These are phyloP conservation scores for Thamnophis sirtalis DNA, from an alignment of 2,113 vertebrate species.

Conservation along the genomic window DNA sequence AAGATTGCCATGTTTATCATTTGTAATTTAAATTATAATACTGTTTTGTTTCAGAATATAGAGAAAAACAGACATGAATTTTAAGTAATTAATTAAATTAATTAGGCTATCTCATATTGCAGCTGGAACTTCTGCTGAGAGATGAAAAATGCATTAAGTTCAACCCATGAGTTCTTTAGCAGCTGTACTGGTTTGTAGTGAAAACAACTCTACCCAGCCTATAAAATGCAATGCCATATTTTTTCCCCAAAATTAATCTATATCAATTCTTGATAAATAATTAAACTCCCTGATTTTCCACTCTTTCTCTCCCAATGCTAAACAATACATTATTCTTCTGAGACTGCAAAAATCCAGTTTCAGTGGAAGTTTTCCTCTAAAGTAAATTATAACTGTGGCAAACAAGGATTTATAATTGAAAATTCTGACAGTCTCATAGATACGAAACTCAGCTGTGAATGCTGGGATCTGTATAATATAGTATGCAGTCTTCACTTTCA, in stretches of 20 bases:
- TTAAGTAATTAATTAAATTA: not conserved
- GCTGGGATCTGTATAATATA: not conserved
- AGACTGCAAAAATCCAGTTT: not conserved
- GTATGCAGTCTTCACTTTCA: conserved; percentile 1
- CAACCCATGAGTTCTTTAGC: not conserved
- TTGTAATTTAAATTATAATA: not conserved
- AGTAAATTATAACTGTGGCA: not conserved
- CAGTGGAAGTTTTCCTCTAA: not conserved
- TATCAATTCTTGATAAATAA: not conserved
- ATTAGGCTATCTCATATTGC: not conserved
- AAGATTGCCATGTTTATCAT: not conserved
- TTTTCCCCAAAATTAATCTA: not conserved
- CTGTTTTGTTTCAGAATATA: not conserved
- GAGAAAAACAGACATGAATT: not conserved
- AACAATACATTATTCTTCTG: not conserved
- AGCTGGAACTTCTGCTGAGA: not conserved
- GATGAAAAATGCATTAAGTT: not conserved
- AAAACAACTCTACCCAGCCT: not conserved
- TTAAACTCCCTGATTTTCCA: not conserved
- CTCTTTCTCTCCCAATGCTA: not conserved
- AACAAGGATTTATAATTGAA: not conserved
- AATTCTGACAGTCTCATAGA: not conserved
- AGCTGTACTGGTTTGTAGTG: not conserved
- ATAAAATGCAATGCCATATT: not conserved
- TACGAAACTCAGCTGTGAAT: not conserved